Conservation (phyloP, 1,140 invertebrate genomes). For the Drosophila nigrodunni region DNA sequence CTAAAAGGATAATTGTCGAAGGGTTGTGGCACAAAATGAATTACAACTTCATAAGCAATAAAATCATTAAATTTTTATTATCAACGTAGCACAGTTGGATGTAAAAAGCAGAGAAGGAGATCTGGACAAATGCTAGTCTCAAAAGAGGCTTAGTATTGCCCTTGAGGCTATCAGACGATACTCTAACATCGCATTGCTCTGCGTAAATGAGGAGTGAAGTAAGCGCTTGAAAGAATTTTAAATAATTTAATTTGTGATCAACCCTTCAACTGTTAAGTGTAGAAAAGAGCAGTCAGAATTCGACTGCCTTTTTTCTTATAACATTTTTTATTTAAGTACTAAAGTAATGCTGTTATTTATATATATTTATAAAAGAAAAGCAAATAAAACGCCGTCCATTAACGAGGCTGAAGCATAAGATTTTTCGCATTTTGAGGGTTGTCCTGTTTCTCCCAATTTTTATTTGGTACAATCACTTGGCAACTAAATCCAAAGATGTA, state of each 20-base stretch:
- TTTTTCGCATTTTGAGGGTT: slow-evolving; percentile 5
- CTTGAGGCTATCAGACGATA: slow-evolving; percentile 1
- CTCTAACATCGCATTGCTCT: neutral
- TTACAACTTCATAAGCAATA: slow-evolving; percentile 82
- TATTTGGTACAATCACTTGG: slow-evolving; percentile 64
- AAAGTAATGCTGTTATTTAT: slow-evolving; percentile 55
- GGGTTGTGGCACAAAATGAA: slow-evolving; percentile 72
- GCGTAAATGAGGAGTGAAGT: neutral
- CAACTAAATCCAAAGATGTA: slow-evolving; percentile 47
- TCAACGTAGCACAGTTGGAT: slow-evolving; percentile 34
- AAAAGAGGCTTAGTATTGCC: slow-evolving; percentile 38
- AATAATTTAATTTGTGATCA: neutral
- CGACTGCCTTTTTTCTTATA: neutral
- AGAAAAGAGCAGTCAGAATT: neutral
- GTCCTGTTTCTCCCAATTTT: slow-evolving; percentile 11
- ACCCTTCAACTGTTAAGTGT: neutral
- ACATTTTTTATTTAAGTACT: slow-evolving; percentile 32
- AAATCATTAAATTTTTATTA: slow-evolving; percentile 81
- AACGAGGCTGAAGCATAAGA: slow-evolving; percentile 22
- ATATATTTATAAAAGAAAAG: slow-evolving; percentile 54
- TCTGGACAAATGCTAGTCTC: slow-evolving; percentile 33
- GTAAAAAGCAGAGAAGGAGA: neutral
- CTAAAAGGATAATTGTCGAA: slow-evolving; percentile 79
- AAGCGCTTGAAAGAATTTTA: neutral
- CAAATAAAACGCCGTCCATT: slow-evolving; percentile 56